Base-by-base conservation (phyloP, 30 jellyfish, hydroid and myxozoan species). In the Chrysaora quinquecirrha region DNA sequence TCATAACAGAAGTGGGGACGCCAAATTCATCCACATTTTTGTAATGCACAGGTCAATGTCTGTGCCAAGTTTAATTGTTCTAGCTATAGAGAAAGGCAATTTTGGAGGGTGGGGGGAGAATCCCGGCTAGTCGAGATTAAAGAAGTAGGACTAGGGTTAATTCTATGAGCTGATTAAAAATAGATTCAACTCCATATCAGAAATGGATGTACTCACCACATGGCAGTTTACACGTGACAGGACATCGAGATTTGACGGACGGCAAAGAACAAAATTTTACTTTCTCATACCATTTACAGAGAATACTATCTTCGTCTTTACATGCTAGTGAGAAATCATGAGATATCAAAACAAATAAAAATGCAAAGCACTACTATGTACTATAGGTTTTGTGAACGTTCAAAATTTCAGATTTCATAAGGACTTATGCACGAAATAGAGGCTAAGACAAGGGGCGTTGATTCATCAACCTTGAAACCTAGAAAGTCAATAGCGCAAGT, bases 181-280 rank as follows among this genome's bases (percentile, higher is more conserved):
- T 3, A 52, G 24, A 10, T 52, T 3, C 12, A 52, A 52, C 68
- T 52, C 14, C 11, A 38, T 3, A 38, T 3, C 14, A 38, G 24
- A 52, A 52, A 20, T 16, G 68, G 24, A 52, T 3, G 25, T 33
- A 24, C 84, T 47, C 25, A 73, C 84, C 84, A 25, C 84, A 73
- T 3, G 84, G 84, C 48, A 73, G 34, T 29, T 52, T 21, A 23
- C 84, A 73, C n/a, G 84, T 48, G 46, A 38, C 71, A 38, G 84
- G 84, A 23, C 84, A 73, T 2, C 29, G 24, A 7, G 68, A 3
- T 52, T 20, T 16, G 29, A 52, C 68, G 19, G 19, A 3, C 29
- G 68, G 29, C 29, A 10, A 52, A 10, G 9, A 16, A 19, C 68
- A 52, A 3, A 52, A 3, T 9, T 52, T 16, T 4, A 52, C 6